phyloP scores from a whole-genome alignment of 53 echinoderm and acorn worm genomes.

The Apostichopus leukothele region DNA sequence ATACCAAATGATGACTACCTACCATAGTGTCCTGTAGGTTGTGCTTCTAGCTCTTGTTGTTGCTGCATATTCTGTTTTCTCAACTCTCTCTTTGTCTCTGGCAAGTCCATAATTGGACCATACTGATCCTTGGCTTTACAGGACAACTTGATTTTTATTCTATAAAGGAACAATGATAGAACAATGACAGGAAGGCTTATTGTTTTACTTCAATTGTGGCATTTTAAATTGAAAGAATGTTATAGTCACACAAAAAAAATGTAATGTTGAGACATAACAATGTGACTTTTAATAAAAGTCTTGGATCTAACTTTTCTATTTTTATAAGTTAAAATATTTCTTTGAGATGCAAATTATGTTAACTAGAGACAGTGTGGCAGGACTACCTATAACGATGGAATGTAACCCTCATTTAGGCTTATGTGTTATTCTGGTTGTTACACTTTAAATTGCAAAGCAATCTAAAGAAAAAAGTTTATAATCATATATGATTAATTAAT shows the following conservation, averaged over 20 bases:
- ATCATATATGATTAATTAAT: too few relatives aligned
- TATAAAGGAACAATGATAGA: background rate
- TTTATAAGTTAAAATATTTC: too few relatives aligned
- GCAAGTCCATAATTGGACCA: slow-evolving; percentile 74
- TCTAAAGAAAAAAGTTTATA: too few relatives aligned
- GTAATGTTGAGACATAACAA: too few relatives aligned
- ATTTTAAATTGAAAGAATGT: too few relatives aligned
- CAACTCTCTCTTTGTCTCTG: slow-evolving; percentile 39
- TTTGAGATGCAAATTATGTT: background rate
- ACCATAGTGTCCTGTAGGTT: slow-evolving; percentile 37
- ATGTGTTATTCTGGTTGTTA: too few relatives aligned
- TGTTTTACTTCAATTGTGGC: too few relatives aligned
- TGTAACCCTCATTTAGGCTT: background rate
- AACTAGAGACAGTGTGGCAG: background rate
- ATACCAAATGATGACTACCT: background rate
- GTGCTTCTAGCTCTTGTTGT: slow-evolving; percentile 18
- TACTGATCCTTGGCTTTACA: slow-evolving; percentile 96
- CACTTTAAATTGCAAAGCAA: too few relatives aligned
- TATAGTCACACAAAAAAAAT: too few relatives aligned
- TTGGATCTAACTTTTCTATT: too few relatives aligned
- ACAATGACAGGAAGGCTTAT: too few relatives aligned
- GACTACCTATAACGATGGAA: background rate
- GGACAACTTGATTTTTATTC: slow-evolving; percentile 68
- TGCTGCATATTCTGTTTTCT: slow-evolving; percentile 29
- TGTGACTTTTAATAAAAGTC: too few relatives aligned